These are phyloP conservation scores for Cryptoblepharus egeriae DNA, from an alignment of 2,797 vertebrate genomes.

Conservation along the genomic window DNA sequence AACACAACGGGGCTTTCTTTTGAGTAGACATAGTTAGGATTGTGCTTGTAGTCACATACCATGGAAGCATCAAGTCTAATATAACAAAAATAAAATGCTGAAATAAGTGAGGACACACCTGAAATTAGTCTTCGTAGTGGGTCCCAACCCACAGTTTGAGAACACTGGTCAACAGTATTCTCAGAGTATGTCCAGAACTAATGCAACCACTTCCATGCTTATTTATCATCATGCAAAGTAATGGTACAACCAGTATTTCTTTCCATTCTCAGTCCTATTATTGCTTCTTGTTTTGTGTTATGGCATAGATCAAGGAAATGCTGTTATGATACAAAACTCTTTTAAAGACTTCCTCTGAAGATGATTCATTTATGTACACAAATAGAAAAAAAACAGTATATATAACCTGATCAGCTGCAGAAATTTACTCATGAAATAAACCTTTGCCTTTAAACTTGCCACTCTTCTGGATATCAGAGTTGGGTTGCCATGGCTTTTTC, in stretches of 20 bases:
- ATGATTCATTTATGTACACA: background rate
- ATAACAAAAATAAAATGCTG: too few species aligned
- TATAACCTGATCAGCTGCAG: conserved; percentile 2
- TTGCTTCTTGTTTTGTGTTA: conserved; percentile 12
- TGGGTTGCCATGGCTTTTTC: background rate
- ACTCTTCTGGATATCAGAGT: background rate
- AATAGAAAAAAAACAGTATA: conserved; percentile 37
- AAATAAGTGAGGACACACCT: too few species aligned
- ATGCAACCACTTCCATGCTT: too few species aligned
- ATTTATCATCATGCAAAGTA: background rate
- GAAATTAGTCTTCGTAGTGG: too few species aligned
- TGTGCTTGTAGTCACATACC: too few species aligned
- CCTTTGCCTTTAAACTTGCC: conserved; percentile 12
- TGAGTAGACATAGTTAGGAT: too few species aligned
- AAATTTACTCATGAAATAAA: conserved; percentile 7
- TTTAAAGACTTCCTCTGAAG: conserved; percentile 12
- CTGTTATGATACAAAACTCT: conserved; percentile 3
- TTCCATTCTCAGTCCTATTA: background rate
- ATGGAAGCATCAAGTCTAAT: too few species aligned
- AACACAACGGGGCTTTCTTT: too few species aligned
- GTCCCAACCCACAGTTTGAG: too few species aligned
- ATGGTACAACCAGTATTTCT: background rate
- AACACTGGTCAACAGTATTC: too few species aligned
- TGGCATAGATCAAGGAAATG: conserved; percentile 22
- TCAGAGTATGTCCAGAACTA: background rate